A percentile compares a stretch with the other conserved stretches of the same genome.
Conservation (phyloP, 1,140 invertebrate species). For the Zaprionus davidi region DNA sequence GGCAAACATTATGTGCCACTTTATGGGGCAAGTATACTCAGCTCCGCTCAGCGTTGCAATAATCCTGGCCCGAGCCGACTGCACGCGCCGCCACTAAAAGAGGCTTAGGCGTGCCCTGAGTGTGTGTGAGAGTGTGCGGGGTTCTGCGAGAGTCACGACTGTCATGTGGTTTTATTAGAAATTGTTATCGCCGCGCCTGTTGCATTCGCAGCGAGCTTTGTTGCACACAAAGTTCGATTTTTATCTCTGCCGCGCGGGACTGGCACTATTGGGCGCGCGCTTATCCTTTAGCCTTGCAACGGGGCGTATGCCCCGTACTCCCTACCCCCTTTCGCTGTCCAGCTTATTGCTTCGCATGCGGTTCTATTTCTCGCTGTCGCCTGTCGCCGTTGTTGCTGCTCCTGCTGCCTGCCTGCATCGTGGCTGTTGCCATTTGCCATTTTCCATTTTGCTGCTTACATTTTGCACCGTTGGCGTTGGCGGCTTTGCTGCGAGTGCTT, state of each 20-base stretch:
- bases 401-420: not conserved
- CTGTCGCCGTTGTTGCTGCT: not conserved
- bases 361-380: constrained; percentile 35
- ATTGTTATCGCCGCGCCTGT: constrained; percentile 77
- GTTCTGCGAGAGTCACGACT: constrained; percentile 38
- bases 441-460: constrained; percentile 48
- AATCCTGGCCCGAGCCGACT: constrained; percentile 45
- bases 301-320: not conserved
- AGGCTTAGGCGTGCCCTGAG: constrained; percentile 23
- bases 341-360: constrained; percentile 59
- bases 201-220: constrained; percentile 39
- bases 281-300: not conserved
- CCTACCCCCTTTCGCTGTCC: not conserved
- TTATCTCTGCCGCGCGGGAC: constrained; percentile 50
- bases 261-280: constrained; percentile 6
- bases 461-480: constrained; percentile 18
- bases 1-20: constrained; percentile 57
- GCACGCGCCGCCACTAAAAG: constrained; percentile 42
- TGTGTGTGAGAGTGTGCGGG: not conserved
- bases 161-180: constrained; percentile 81
- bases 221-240: constrained; percentile 70
- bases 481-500: constrained; percentile 65
- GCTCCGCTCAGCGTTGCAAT: constrained; percentile 54
- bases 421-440: constrained; percentile 38
- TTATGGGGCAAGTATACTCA: constrained; percentile 51